phyloP scores from a whole-genome alignment of 2,113 vertebrate genomes.

The Zeus faber region DNA sequence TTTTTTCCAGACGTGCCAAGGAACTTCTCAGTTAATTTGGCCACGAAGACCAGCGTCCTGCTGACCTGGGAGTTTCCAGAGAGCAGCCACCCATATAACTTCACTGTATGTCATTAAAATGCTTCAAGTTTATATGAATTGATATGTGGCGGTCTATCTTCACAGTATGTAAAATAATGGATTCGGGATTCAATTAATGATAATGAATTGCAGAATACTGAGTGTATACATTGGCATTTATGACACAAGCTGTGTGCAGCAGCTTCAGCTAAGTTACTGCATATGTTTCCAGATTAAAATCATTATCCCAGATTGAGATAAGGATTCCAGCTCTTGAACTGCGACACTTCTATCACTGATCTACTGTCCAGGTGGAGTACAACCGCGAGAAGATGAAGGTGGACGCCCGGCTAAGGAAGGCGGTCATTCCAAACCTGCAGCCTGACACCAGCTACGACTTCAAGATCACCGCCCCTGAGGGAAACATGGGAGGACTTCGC shows the following conservation, averaged over 20 bases:
- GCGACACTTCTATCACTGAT: no score
- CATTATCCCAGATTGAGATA: no score
- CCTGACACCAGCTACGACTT: slow-evolving; percentile 93
- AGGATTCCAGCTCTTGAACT: no score
- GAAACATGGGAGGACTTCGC: slow-evolving; percentile 91
- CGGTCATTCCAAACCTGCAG: slow-evolving; percentile 89
- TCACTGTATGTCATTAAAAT: slow-evolving; percentile 78
- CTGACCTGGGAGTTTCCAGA: slow-evolving; percentile 97
- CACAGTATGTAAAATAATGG: neutral
- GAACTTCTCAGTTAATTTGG: slow-evolving; percentile 97
- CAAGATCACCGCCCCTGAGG: slow-evolving; percentile 87
- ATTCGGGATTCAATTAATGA: no score
- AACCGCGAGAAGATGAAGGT: slow-evolving; percentile 87
- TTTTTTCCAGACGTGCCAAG: slow-evolving; percentile 87
- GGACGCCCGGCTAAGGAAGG: slow-evolving; percentile 88
- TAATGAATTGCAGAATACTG: no score
- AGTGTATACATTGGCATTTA: no score
- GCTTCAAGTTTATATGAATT: neutral
- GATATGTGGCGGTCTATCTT: neutral
- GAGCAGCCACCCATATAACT: slow-evolving; percentile 85
- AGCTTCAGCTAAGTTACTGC: no score
- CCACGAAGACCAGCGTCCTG: slow-evolving; percentile 92
- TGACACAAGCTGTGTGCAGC: no score
- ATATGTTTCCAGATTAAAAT: no score
- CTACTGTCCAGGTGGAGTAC: slow-evolving; percentile 85